Percentiles rank a stretch among this genome's conserved stretches.
Conservation (phyloP, 2,888 invertebrate species). For the Conops quadrifasciatus region DNA sequence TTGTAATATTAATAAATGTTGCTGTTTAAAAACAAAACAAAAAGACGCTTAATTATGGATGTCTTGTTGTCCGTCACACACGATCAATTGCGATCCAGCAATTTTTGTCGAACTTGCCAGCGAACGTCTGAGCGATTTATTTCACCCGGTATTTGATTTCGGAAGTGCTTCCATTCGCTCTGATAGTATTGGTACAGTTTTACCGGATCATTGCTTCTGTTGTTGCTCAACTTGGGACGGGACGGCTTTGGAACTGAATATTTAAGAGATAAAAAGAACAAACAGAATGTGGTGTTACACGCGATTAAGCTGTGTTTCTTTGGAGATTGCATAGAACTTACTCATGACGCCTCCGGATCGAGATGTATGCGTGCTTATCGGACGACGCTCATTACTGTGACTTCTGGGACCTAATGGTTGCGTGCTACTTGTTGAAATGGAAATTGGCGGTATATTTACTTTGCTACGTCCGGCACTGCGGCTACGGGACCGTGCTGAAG, state of each 20-base stretch:
- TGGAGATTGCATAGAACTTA: constrained; percentile 31
- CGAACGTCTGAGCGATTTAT: constrained; percentile 73
- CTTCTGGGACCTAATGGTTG: background rate
- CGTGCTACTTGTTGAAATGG: too few species aligned
- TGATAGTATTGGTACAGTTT: constrained; percentile 80
- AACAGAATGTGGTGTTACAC: too few species aligned
- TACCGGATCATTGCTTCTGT: constrained; percentile 71
- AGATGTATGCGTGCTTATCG: constrained; percentile 16
- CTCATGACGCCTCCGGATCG: constrained; percentile 39
- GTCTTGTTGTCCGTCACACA: background rate
- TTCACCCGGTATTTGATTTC: constrained; percentile 76
- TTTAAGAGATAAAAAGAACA: too few species aligned
- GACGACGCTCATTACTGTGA: constrained; percentile 12
- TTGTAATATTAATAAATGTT: background rate
- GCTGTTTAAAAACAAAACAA: background rate
- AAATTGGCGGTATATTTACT: constrained; percentile 27
- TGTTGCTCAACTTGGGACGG: constrained; percentile 44
- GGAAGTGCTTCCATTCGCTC: constrained; percentile 76
- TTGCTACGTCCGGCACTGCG: constrained; percentile 43
- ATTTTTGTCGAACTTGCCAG: constrained; percentile 76
- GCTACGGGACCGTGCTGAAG: constrained; percentile 38
- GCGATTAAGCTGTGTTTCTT: too few species aligned
- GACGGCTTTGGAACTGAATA: constrained; percentile 47
- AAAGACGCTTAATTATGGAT: too few species aligned
- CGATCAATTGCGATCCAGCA: constrained; percentile 65